Conservation (phyloP, 2,113 vertebrate species). For the Okapia johnstoni region DNA sequence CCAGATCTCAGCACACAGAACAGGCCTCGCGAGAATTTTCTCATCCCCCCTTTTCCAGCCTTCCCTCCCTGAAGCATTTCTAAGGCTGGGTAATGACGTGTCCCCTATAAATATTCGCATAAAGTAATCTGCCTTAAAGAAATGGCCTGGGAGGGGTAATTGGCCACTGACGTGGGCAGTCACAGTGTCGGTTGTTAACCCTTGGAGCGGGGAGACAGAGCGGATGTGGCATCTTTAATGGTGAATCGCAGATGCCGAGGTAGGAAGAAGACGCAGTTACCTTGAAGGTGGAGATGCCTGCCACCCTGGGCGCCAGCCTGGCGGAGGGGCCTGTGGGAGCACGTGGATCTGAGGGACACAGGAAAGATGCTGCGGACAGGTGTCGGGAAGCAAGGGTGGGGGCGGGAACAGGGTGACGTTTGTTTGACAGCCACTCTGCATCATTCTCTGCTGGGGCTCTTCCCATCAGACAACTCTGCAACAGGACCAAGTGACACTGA, state of each 20-base stretch:
- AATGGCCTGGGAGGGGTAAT: not conserved
- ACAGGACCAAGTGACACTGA: rapidly evolving
- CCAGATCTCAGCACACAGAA: not conserved
- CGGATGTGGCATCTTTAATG: not conserved
- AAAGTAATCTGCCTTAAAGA: slow-evolving; percentile 46
- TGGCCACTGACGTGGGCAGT: not conserved
- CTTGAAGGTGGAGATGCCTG: not conserved
- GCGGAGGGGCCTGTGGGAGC: rapidly evolving
- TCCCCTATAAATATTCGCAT: not conserved
- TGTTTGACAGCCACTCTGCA: rapidly evolving
- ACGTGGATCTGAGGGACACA: rapidly evolving
- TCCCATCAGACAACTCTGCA: rapidly evolving
- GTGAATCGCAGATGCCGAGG: not conserved
- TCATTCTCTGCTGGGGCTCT: rapidly evolving
- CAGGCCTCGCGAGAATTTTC: not conserved
- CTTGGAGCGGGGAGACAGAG: not conserved
- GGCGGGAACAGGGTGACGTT: rapidly evolving
- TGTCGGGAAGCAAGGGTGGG: rapidly evolving
- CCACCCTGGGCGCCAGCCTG: not conserved
- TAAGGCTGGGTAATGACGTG: not conserved
- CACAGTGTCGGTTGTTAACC: not conserved
- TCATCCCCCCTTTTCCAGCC: not conserved
- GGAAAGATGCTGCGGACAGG: rapidly evolving
- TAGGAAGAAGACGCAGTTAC: not conserved
- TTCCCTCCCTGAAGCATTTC: not conserved